Evolutionary conservation across 1,140 invertebrate genomes (phyloP).

Genomic region (Lordiphosa collinella): DNA sequence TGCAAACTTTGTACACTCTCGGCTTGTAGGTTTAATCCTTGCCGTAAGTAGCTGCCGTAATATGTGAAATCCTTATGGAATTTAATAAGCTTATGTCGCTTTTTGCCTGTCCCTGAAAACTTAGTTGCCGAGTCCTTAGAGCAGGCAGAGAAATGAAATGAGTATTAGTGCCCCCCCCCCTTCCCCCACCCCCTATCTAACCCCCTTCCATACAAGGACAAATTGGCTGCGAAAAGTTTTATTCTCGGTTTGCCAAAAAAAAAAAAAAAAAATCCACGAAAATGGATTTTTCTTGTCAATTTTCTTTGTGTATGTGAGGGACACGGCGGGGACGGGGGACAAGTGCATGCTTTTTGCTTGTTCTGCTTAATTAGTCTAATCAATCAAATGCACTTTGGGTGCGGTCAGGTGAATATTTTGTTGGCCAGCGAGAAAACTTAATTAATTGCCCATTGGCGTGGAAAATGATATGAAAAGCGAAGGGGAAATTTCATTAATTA

Average conservation of each 20-base stretch:
- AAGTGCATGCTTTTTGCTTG: conserved; percentile 2
- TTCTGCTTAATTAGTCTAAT: conserved; percentile 20
- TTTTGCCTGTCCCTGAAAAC: conserved; percentile 10
- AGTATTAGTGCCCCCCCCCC: conserved; percentile 14
- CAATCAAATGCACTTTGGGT: conserved; percentile 35
- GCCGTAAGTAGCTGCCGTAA: conserved; percentile 60
- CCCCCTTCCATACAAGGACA: conserved; percentile 10
- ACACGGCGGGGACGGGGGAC: not conserved
- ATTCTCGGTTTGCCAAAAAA: not conserved
- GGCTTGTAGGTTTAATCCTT: conserved; percentile 68
- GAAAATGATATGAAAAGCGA: conserved; percentile 15
- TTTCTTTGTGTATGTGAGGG: not conserved
- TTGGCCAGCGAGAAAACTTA: not conserved
- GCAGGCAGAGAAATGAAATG: conserved; percentile 33
- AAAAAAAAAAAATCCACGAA: conserved; percentile 7
- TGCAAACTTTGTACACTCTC: conserved; percentile 62
- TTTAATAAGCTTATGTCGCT: conserved; percentile 66
- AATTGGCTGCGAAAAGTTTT: conserved; percentile 5
- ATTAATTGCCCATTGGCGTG: conserved; percentile 23
- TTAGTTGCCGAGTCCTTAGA: conserved; percentile 1
- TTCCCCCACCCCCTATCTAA: not conserved
- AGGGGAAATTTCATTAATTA: not conserved
- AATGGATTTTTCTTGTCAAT: conserved; percentile 32
- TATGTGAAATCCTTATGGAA: conserved; percentile 67
- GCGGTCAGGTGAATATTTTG: conserved; percentile 14